A percentile compares a stretch with the other conserved stretches of the same genome.
Conservation (phyloP, 2,797 vertebrate genomes). For the Sebastes taczanowskii region DNA sequence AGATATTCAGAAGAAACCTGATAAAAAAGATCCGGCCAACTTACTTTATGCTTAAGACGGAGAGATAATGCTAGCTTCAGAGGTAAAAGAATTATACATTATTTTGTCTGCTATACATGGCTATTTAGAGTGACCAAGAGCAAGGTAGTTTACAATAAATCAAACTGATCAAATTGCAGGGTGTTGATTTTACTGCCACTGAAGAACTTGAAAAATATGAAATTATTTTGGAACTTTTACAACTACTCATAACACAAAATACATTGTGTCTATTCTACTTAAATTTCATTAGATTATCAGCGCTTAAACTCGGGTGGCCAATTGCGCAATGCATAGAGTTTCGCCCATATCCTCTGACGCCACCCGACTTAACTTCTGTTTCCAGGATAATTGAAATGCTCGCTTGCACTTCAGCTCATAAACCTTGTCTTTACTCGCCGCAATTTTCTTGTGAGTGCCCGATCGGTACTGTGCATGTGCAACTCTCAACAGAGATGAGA, state of each 20-base stretch:
- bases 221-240: background rate
- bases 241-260: background rate
- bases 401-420: no score
- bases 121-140: background rate
- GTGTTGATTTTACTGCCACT: background rate
- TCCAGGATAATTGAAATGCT: background rate
- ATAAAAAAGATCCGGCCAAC: background rate
- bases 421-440: no score
- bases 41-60: background rate
- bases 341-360: no score
- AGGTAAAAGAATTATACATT: background rate
- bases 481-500: no score
- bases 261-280: background rate
- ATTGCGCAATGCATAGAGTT: no score
- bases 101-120: background rate
- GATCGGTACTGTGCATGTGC: no score
- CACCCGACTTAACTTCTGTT: no score
- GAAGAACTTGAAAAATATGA: background rate
- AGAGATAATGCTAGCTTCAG: background rate
- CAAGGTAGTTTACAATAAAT: background rate
- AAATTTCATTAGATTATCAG: background rate
- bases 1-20: background rate
- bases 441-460: no score
- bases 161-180: background rate
- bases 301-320: background rate